Base-by-base conservation (phyloP, 2,113 vertebrate species). In the Nesoenas mayeri region DNA sequence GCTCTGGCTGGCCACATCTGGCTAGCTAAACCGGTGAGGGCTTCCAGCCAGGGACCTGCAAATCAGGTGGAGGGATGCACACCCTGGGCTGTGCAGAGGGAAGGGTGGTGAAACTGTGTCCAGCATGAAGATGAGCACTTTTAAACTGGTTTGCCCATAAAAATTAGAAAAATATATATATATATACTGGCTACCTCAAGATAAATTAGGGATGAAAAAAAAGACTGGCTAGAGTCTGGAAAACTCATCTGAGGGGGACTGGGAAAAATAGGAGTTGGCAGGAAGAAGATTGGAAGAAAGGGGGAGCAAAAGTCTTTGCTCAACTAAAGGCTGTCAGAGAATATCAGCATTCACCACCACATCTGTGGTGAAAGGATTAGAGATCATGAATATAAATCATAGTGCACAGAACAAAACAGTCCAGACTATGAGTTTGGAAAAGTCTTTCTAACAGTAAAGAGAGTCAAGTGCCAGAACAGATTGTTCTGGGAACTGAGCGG, bases 71-170 rank as follows among this genome's bases (percentile, higher is more conserved):
- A 29, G 32, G 25, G 54, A 32, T 0, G 3, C 29, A 29, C 11
- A 16, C 29, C 10, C n/a, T 3, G 1, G 19, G 18, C 50, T 64
- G 10, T 15, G 32, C 15, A 8, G 54, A 42, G 75, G 48, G 51
- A 56, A 53, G 22, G 29, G 16, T 32, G 13, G 15, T 34, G 56
- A 29, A 20, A 29, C 50, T n/a, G 18, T 50, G 60, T 22, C 40
- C 28, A 53, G 29, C 50, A n/a, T 0, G 1, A 31, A 5, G 26
- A 29, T 0, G 2, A 22, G 50, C 15, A 5, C 29, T 29, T 80
- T 11, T 65, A 56, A 70, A 38, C 28, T 32, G 26, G n/a, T 21
- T 53, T 65, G 17, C 34, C 29, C 12, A 26, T 28, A 54, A 32
- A 36, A 54, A 9, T 32, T 24, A 25, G 24, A 56, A 54, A 58